These are phyloP conservation scores for Philantomba maxwellii DNA, from an alignment of 2,113 vertebrate species.

Conservation along the genomic window DNA sequence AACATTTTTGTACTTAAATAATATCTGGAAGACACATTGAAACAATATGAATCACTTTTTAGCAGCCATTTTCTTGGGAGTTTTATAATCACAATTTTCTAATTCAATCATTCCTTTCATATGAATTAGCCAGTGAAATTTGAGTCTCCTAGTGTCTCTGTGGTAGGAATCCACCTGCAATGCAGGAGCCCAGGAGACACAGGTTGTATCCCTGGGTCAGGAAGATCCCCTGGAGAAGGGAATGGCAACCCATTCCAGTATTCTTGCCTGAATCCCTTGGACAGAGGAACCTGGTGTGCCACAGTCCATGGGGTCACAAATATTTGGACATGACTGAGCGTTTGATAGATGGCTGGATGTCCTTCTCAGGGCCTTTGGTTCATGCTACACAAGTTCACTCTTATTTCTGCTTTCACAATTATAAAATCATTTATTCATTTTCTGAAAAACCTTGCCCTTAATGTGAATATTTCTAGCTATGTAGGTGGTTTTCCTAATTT, in stretches of 20 bases:
- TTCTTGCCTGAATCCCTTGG: neutral
- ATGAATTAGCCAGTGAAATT: neutral
- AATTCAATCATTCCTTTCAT: neutral
- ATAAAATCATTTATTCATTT: neutral
- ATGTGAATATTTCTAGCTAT: neutral
- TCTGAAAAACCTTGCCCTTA: neutral
- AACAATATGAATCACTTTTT: neutral
- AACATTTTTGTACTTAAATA: neutral
- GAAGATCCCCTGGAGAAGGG: neutral
- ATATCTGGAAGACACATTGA: neutral
- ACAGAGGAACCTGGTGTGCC: neutral
- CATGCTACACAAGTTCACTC: neutral
- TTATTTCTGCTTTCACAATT: neutral
- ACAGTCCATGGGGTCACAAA: neutral
- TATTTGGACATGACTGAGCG: neutral
- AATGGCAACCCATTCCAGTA: neutral
- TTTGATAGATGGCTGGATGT: neutral
- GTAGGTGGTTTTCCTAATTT: neutral
- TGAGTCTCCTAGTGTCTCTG: neutral
- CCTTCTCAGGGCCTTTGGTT: neutral
- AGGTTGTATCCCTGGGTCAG: neutral
- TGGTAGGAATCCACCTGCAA: neutral
- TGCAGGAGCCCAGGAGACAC: neutral
- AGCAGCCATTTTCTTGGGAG: neutral
- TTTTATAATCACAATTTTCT: neutral